phyloP scores from a whole-genome alignment of 2,113 vertebrate species.

The Hipposideros armiger region DNA sequence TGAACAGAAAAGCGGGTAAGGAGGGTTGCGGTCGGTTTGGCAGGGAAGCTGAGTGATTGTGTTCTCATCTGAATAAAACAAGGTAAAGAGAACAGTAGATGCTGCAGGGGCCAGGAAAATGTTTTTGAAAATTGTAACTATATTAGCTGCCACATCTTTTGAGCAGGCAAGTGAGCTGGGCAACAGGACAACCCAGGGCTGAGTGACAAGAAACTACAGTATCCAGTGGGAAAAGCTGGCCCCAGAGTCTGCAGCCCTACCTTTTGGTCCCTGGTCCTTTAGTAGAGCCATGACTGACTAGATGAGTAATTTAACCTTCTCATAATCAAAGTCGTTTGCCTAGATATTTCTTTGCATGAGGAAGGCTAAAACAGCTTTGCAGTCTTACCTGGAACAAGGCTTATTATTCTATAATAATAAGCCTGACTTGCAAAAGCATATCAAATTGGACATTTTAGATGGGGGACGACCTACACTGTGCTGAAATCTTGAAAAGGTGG shows the following conservation, averaged over 20 bases:
- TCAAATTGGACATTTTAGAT: background rate
- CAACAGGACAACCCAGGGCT: too few species aligned
- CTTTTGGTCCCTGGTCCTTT: background rate
- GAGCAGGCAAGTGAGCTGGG: background rate
- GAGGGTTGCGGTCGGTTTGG: background rate
- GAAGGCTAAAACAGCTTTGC: background rate
- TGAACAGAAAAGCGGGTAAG: background rate
- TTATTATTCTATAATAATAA: background rate
- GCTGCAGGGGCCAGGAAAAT: background rate
- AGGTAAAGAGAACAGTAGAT: background rate
- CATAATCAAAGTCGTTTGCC: background rate
- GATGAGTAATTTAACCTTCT: background rate
- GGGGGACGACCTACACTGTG: background rate
- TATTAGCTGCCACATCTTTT: background rate
- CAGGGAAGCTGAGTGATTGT: background rate
- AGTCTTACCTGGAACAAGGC: background rate
- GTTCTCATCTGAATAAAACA: background rate
- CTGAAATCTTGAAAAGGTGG: background rate
- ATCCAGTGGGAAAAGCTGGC: background rate
- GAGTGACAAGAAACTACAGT: accelerated
- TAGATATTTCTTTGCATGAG: background rate
- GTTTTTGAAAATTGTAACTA: background rate
- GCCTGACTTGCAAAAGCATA: background rate
- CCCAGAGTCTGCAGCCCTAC: background rate
- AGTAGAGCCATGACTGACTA: background rate